Base-by-base conservation (phyloP, 2,888 invertebrate genomes). In the Cantharis nigra region DNA sequence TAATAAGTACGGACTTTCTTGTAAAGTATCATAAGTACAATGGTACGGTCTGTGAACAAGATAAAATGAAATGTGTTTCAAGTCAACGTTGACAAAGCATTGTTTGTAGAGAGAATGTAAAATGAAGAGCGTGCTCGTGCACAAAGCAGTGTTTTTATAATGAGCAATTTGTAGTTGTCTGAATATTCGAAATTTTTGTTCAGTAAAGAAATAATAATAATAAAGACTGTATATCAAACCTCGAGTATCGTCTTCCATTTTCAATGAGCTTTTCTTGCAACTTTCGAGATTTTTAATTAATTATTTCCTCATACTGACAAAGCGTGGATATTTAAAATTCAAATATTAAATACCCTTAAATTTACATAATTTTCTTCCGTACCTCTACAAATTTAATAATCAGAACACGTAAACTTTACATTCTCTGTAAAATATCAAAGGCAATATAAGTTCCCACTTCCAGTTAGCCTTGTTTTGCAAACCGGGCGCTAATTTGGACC, bases 131-230 rank as follows among this genome's bases (percentile, higher is more conserved):
- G 84, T 85, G 83, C 84, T 83, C 82, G 81, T 84, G 83, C 83
- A 83, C 84, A 85, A 84, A 84, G 84, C 82, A 83, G 81, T 84
- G 84, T 85, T 85, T 85, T 85, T 86, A 84, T 85, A 85, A 84
- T 85, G 84, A 85, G 84, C 85, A 85, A 85, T 85, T 85, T 85
- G 85, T 85, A 84, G 84, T 85, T 85, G 85, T 85, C 84, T 81
- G 83, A 81, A 83, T 84, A 83, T 84, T 83, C 82, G 80, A 80
- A 82, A 82, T 83, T 77, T 71, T 81, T 83, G 74, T 77, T 77
- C 77, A 74, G 63, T 70, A 62, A n/a, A 72, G 75, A 67, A 78
- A 75, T 70, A 72, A 75, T 71, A 69, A 72, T 72, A 72, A 75
- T 49, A 69, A 70, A 67, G 26, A 23, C 26, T 67, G 20, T 28